phyloP scores from a whole-genome alignment of 2,888 invertebrate species.

The Xanthia icteritia region DNA sequence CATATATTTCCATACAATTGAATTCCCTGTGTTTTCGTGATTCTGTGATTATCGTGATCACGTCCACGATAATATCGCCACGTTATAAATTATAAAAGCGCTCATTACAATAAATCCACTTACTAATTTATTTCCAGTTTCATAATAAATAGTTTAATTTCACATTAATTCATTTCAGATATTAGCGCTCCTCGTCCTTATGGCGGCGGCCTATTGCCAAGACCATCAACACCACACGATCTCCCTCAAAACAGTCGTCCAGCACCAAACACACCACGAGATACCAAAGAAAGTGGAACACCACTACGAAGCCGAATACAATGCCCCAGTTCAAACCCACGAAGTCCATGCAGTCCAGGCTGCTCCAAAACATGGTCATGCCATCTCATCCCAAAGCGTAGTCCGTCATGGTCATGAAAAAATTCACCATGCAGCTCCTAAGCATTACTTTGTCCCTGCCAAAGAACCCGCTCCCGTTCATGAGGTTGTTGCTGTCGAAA shows the following conservation, averaged over 20 bases:
- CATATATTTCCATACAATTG: not conserved
- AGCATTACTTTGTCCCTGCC: constrained; percentile 68
- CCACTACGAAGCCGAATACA: constrained; percentile 32
- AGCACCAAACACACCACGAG: constrained; percentile 77
- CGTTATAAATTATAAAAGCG: not conserved
- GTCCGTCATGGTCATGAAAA: constrained; percentile 66
- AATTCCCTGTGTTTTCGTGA: not conserved
- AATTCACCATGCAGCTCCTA: constrained; percentile 63
- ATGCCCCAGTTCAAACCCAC: constrained; percentile 33
- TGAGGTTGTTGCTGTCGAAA: constrained; percentile 52
- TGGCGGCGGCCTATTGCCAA: constrained; percentile 72
- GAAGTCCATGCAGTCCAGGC: constrained; percentile 37
- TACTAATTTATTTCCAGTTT: not conserved
- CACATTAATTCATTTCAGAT: constrained; percentile 65
- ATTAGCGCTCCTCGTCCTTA: constrained; percentile 61
- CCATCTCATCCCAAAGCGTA: constrained; percentile 75
- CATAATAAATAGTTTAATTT: not conserved
- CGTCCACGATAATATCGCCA: not conserved
- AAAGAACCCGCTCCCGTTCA: constrained; percentile 71
- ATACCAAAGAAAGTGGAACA: constrained; percentile 71
- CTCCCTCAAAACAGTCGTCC: constrained; percentile 71
- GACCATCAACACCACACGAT: constrained; percentile 71
- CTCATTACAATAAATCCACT: not conserved
- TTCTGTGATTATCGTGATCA: no score
- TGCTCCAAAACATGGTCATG: constrained; percentile 67